Evolutionary conservation across 1,140 invertebrate species (phyloP).

Genomic region (Saccostrea cuccullata): DNA sequence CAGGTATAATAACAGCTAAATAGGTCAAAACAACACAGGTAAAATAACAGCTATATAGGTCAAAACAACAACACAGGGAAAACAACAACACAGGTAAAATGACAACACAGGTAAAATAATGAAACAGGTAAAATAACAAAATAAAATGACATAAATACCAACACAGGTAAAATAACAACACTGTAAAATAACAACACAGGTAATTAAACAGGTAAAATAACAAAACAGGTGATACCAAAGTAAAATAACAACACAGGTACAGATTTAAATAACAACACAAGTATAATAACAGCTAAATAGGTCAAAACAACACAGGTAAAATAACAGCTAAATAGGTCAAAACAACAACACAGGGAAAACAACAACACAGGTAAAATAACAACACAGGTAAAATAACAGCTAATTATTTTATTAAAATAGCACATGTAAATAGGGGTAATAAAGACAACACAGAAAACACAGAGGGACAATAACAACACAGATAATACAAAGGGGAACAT

Average conservation of each 20-base stretch:
- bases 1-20: background rate
- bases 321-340: too few species aligned
- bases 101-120: too few species aligned
- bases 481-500: too few species aligned
- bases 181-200: too few species aligned
- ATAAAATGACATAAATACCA: background rate
- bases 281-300: background rate
- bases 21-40: background rate
- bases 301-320: conserved; percentile 22
- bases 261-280: too few species aligned
- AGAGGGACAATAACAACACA: too few species aligned
- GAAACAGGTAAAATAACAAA: background rate
- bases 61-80: background rate
- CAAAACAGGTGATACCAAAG: background rate
- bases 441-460: too few species aligned
- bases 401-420: too few species aligned
- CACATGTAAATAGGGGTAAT: too few species aligned
- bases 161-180: conserved; percentile 14
- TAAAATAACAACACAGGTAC: conserved; percentile 28
- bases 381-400: conserved; percentile 36
- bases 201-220: background rate
- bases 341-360: background rate
- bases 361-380: conserved; percentile 32
- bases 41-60: background rate
- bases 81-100: conserved; percentile 18